These are phyloP conservation scores for Numida meleagris DNA, from an alignment of 2,113 vertebrate species.

Conservation along the genomic window DNA sequence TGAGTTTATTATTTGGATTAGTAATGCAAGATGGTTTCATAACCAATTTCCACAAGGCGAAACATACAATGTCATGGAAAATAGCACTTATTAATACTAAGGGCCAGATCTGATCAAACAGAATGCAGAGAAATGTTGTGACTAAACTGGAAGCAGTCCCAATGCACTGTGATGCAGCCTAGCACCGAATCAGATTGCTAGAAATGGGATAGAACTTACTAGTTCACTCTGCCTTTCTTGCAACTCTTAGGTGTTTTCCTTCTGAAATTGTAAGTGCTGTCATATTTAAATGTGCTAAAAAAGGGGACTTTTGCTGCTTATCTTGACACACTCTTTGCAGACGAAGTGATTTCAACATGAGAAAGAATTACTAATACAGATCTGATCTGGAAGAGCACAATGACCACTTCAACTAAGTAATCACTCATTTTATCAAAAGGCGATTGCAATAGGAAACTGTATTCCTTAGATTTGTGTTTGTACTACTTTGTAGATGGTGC, in stretches of 20 bases:
- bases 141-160: background rate
- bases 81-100: background rate
- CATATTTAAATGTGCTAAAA: background rate
- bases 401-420: background rate
- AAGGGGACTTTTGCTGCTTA: background rate
- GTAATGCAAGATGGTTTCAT: constrained; percentile 12
- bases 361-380: background rate
- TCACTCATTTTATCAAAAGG: background rate
- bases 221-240: background rate
- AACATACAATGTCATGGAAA: constrained; percentile 41
- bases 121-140: background rate
- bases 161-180: background rate
- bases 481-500: background rate
- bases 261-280: background rate
- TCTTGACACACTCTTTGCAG: background rate
- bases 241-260: background rate
- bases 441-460: background rate
- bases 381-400: background rate
- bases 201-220: background rate
- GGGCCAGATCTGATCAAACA: constrained; percentile 38
- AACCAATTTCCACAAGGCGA: constrained; percentile 33
- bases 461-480: background rate
- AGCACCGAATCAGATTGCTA: background rate
- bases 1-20: constrained; percentile 18
- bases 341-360: background rate